A percentile compares a stretch with the other conserved stretches of the same genome.
phyloP scores from a whole-genome alignment of 2,113 vertebrate species.

The Tetrao urogallus region DNA sequence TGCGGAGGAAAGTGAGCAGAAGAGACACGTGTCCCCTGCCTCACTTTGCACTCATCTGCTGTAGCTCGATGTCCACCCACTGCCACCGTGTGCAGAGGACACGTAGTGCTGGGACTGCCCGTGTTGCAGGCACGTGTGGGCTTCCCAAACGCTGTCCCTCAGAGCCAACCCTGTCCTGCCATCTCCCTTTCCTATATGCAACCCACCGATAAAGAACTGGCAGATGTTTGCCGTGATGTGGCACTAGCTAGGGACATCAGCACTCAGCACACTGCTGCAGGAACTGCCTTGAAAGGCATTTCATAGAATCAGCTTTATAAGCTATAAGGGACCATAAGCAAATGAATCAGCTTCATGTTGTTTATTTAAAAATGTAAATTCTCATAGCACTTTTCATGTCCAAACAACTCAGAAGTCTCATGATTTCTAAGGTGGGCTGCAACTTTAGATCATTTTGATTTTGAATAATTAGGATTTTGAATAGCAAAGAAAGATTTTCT shows the following conservation, averaged over 20 bases:
- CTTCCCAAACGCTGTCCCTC: neutral
- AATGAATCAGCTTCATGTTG: constrained; percentile 47
- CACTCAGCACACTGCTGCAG: neutral
- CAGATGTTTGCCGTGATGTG: neutral
- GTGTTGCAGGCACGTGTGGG: accelerated
- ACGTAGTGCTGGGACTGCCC: accelerated
- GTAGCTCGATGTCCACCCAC: neutral
- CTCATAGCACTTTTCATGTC: constrained; percentile 47
- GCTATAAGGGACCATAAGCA: neutral
- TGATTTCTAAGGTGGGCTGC: constrained; percentile 68
- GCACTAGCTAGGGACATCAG: neutral
- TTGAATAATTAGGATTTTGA: constrained; percentile 63
- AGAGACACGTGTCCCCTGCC: neutral
- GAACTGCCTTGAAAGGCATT: constrained; percentile 26
- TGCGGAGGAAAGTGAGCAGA: neutral
- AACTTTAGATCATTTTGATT: constrained; percentile 50
- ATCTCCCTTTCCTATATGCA: neutral
- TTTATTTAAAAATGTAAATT: constrained; percentile 59
- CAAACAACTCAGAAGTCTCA: constrained; percentile 63
- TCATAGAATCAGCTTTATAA: neutral
- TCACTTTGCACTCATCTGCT: neutral
- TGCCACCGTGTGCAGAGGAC: neutral
- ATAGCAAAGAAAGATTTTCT: constrained; percentile 52
- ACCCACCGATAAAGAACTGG: neutral
- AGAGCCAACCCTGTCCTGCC: neutral